Evolutionary conservation across 2,888 invertebrate species (phyloP).

Genomic region (Unio delphinus): DNA sequence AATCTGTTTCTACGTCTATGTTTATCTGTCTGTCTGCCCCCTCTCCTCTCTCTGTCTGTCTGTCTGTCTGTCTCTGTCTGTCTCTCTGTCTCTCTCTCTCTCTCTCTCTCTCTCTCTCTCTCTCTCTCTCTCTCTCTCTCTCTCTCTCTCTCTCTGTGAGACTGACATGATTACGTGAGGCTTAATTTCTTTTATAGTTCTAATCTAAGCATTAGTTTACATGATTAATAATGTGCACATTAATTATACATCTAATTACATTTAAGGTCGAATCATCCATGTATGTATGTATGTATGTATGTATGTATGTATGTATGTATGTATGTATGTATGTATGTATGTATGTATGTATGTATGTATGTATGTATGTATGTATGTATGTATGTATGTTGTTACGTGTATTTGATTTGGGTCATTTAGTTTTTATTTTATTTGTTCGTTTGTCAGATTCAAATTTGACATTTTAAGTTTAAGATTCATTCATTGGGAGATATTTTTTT

Average conservation of each 20-base stretch:
- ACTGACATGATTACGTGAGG: neutral
- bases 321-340: conserved; percentile 1
- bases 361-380: too few species aligned
- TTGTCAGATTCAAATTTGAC: too few species aligned
- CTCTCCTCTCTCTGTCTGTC: neutral
- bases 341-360: neutral
- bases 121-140: conserved; percentile 8
- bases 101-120: conserved; percentile 11
- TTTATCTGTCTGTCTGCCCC: too few species aligned
- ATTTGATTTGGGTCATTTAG: too few species aligned
- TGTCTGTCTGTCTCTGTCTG: conserved; percentile 9
- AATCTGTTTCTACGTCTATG: too few species aligned
- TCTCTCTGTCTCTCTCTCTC: conserved; percentile 7
- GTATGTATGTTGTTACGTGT: too few species aligned
- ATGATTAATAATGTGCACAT: neutral
- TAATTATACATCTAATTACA: neutral
- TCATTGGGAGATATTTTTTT: too few species aligned
- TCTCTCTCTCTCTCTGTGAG: neutral
- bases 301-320: neutral
- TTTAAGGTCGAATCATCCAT: neutral
- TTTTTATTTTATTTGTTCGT: too few species aligned
- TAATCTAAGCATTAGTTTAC: neutral
- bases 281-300: too few species aligned
- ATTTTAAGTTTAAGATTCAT: too few species aligned
- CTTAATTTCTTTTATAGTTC: neutral